Evolutionary conservation across 37 sponge, comb jelly and placozoan species (phyloP).

Genomic region (Mnemiopsis leidyi): DNA sequence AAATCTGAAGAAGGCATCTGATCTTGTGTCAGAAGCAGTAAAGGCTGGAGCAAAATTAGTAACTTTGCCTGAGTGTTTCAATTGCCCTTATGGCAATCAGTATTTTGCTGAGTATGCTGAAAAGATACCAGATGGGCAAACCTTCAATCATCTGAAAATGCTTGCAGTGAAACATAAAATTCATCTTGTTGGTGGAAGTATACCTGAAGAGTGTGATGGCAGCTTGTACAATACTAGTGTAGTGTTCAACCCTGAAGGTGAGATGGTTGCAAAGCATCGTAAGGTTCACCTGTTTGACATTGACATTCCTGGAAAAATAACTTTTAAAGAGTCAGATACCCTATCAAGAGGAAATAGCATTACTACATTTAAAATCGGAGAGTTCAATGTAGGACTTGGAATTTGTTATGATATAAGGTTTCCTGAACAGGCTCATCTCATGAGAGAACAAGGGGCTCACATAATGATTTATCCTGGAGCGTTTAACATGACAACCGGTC

Average conservation of each 20-base stretch:
- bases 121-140: conserved; percentile 77
- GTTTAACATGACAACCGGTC: conserved; percentile 97
- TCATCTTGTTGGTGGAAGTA: conserved; percentile 88
- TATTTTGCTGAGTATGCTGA: conserved; percentile 92
- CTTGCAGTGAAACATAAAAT: conserved; percentile 82
- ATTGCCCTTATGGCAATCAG: conserved; percentile 88
- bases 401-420: conserved; percentile 97
- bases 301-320: conserved; percentile 92
- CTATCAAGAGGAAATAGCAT: conserved; percentile 76
- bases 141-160: conserved; percentile 69
- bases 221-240: conserved; percentile 87
- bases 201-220: conserved; percentile 86
- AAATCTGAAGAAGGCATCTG: conserved; percentile 75
- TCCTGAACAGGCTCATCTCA: conserved; percentile 82
- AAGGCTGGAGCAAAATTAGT: conserved; percentile 81
- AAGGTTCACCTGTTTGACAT: conserved; percentile 98
- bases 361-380: conserved; percentile 67
- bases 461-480: conserved; percentile 88
- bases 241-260: conserved; percentile 81
- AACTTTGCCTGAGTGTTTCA: conserved; percentile 95
- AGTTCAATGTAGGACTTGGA: conserved; percentile 83
- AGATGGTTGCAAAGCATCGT: conserved; percentile 82
- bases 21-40: conserved; percentile 76
- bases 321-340: conserved; percentile 81
- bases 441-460: conserved; percentile 71